Evolutionary conservation across 1,140 invertebrate genomes (phyloP), one percentile per base, ranked within the genome.

Genomic region (Caligus rogercresseyi): DNA sequence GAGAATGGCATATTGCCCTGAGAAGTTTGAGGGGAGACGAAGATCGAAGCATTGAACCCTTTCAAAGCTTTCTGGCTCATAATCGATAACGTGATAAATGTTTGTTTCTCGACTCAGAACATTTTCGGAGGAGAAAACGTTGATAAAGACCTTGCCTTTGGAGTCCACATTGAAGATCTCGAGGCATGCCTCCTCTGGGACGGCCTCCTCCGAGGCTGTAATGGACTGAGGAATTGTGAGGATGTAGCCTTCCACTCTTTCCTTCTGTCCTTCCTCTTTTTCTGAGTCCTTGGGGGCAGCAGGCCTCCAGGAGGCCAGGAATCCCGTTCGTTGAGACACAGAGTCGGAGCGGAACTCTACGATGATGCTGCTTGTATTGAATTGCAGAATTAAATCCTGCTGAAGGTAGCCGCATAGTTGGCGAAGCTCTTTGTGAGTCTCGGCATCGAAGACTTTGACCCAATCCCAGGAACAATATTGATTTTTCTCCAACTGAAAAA

Each of bases 251-350:
- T 57, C 23, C 15, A 23, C 25, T 7, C 16, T 16, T n/a, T 43
- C 25, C 3, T 25, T 16, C 11, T 60, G 18, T 18, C 16, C 16
- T 60, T 43, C 24, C 26, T 21, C 57, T 25, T 25, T 21, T 25
- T 43, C 23, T n/a, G n/a, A n/a, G n/a, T 43, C 31, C 18, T 25
- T 2, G 18, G n/a, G 53, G 21, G 53, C 4, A 19, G 11, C 53
- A 54, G 53, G 53, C 25, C 43, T 43, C 57, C 57, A 60, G 16
- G 57, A 60, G 16, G 57, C 57, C 18, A 60, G 16, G 23, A 60
- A 60, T 24, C 57, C 57, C 15, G 20, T 14, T 13, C 26, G 15
- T 1, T 25, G 21, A 18, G 26, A 18, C 11, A 25, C 26, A 25
- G 24, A 18, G n/a, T 60, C 57, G 1, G 57, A 60, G 51, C 43